These are phyloP conservation scores for Halcyon badia DNA, from an alignment of 2,797 vertebrate genomes.

Conservation along the genomic window DNA sequence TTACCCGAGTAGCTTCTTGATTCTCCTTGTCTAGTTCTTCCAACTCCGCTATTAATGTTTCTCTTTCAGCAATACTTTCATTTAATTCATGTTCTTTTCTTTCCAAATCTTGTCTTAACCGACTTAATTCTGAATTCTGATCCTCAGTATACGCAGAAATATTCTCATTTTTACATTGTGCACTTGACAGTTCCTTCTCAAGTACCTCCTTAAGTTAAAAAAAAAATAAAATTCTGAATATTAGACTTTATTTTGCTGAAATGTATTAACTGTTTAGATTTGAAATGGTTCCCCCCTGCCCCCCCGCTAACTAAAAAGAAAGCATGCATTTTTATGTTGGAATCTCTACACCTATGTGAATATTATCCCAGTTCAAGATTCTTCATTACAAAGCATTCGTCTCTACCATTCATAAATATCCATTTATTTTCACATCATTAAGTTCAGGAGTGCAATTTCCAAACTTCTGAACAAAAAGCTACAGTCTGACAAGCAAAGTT, in stretches of 20 bases:
- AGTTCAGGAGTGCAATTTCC: background rate
- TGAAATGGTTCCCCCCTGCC: background rate
- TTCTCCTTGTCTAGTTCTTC: slow-evolving; percentile 96
- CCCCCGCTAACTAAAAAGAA: background rate
- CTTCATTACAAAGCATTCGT: background rate
- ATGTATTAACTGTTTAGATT: background rate
- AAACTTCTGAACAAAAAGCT: background rate
- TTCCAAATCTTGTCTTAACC: slow-evolving; percentile 85
- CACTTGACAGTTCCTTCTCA: slow-evolving; percentile 74
- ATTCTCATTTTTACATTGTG: slow-evolving; percentile 60
- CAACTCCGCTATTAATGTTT: slow-evolving; percentile 87
- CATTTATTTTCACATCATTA: background rate
- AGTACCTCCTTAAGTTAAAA: slow-evolving; percentile 76
- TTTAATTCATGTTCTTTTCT: slow-evolving; percentile 83
- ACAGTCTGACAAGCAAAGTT: background rate
- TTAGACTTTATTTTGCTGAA: background rate
- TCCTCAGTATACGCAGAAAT: slow-evolving; percentile 30
- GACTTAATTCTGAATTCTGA: slow-evolving; percentile 74
- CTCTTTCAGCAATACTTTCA: slow-evolving; percentile 85
- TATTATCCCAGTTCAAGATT: background rate
- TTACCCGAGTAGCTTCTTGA: slow-evolving; percentile 95
- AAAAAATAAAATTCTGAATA: background rate
- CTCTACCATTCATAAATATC: background rate
- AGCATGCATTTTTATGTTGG: background rate
- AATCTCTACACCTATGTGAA: background rate